phyloP scores from a whole-genome alignment of 1,140 invertebrate genomes.

The Drosophila rhopaloa region DNA sequence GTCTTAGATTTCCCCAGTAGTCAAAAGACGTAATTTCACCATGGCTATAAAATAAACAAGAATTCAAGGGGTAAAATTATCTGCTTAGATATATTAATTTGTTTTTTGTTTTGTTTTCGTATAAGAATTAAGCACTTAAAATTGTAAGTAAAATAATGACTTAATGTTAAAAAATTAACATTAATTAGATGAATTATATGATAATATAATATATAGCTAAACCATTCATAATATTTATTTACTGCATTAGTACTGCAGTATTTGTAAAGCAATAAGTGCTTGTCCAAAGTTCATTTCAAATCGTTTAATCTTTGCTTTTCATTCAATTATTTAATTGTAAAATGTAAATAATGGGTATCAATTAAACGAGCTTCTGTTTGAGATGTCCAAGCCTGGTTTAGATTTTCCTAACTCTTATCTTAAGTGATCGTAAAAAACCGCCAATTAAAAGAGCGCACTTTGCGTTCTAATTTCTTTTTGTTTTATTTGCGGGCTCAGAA shows the following conservation, averaged over 20 bases:
- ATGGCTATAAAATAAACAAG: neutral
- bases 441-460: constrained; percentile 34
- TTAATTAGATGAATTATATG: neutral
- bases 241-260: neutral
- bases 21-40: neutral
- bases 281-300: neutral
- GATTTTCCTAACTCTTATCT: constrained; percentile 36
- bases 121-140: too few species aligned
- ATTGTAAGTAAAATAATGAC: too few species aligned
- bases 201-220: neutral
- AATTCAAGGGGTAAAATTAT: neutral
- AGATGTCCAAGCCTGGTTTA: neutral
- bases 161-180: neutral
- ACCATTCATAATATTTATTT: neutral
- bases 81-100: too few species aligned
- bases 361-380: neutral
- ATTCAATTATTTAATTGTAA: neutral
- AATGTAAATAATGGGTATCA: neutral
- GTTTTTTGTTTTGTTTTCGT: too few species aligned
- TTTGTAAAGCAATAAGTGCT: neutral
- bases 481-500: neutral
- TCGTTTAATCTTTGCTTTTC: neutral
- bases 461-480: constrained; percentile 42
- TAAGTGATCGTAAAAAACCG: constrained; percentile 21
- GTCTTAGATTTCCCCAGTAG: constrained; percentile 8